Percentiles rank a stretch among this genome's conserved stretches.
Evolutionary conservation across 2,113 vertebrate genomes (phyloP).

Genomic region (Chroicocephalus ridibundus): DNA sequence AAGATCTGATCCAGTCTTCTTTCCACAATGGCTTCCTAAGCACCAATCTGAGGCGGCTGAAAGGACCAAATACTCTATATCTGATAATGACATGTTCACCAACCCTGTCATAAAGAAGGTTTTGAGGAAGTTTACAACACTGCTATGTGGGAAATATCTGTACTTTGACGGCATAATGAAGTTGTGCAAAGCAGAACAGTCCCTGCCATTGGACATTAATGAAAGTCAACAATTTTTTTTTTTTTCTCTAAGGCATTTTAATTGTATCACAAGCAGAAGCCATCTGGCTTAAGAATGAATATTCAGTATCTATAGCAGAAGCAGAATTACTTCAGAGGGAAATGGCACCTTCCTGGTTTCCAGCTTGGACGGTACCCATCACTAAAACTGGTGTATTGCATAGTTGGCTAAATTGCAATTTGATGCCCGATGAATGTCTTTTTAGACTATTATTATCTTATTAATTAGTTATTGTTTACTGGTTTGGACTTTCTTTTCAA

Average conservation of each 20-base stretch:
- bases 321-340: background rate
- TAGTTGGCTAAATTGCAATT: background rate
- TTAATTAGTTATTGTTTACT: background rate
- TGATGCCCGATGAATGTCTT: background rate
- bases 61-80: background rate
- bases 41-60: background rate
- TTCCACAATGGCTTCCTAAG: background rate
- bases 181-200: background rate
- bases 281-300: constrained; percentile 28
- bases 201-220: background rate
- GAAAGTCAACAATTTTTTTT: background rate
- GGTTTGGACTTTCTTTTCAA: background rate
- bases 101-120: background rate
- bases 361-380: background rate
- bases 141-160: background rate
- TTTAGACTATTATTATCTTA: background rate
- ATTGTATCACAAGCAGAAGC: background rate
- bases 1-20: background rate
- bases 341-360: background rate
- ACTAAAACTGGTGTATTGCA: background rate
- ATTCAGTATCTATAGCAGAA: background rate
- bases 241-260: background rate
- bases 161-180: background rate
- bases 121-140: background rate
- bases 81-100: background rate